Evolutionary conservation across 2,888 invertebrate genomes (phyloP).

Genomic region (Thecocarcelia acutangulata): DNA sequence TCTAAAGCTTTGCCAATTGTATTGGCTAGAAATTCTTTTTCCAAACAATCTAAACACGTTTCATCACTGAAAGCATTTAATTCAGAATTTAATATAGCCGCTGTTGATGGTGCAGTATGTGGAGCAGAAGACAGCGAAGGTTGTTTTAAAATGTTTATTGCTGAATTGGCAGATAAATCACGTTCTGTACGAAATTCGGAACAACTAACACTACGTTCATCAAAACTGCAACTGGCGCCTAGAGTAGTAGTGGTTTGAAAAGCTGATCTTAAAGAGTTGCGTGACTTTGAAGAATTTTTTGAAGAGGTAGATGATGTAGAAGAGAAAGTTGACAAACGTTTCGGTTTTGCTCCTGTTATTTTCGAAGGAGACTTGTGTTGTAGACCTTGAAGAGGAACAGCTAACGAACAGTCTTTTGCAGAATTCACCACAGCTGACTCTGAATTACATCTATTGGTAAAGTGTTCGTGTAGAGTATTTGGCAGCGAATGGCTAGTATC

Average conservation of each 20-base stretch:
- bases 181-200: conserved; percentile 75
- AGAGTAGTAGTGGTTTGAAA: conserved; percentile 63
- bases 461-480: conserved; percentile 73
- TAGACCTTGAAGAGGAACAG: conserved; percentile 39
- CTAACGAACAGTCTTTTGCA: conserved; percentile 53
- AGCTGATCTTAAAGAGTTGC: conserved; percentile 74
- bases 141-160: conserved; percentile 57
- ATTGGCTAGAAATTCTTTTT: conserved; percentile 80
- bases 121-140: conserved; percentile 66
- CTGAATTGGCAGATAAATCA: conserved; percentile 60
- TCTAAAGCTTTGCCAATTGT: conserved; percentile 79
- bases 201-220: conserved; percentile 78
- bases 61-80: conserved; percentile 75
- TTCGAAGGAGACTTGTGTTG: conserved; percentile 56
- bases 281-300: conserved; percentile 75
- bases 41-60: conserved; percentile 79
- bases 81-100: conserved; percentile 65
- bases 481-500: conserved; percentile 75
- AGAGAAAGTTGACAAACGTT: conserved; percentile 76
- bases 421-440: conserved; percentile 63
- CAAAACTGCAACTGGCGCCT: conserved; percentile 73
- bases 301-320: conserved; percentile 75
- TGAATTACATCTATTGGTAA: conserved; percentile 62
- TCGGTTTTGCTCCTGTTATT: conserved; percentile 78
- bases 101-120: conserved; percentile 68